Percentiles rank a stretch among this genome's conserved stretches.
phyloP scores from a whole-genome alignment of 2,797 vertebrate genomes.

The Gymnoscopelus microlampas region DNA sequence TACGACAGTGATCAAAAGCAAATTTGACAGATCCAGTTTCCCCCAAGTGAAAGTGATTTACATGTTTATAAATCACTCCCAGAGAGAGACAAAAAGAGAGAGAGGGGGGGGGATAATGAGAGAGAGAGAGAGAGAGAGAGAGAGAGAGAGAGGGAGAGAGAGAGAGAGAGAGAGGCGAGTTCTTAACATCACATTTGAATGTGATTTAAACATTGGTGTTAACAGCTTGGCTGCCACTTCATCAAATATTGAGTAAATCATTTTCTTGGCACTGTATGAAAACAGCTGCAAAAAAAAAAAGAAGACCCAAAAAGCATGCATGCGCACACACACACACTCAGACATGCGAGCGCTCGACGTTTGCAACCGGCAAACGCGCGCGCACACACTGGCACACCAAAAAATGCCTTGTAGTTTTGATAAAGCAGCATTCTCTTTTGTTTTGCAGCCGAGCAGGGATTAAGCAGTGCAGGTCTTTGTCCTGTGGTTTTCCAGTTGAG shows the following conservation, averaged over 20 bases:
- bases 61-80: slow-evolving; percentile 69
- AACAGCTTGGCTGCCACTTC: slow-evolving; percentile 80
- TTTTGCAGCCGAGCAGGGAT: slow-evolving; percentile 81
- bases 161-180: slow-evolving; percentile 58
- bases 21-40: slow-evolving; percentile 74
- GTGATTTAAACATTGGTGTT: slow-evolving; percentile 71
- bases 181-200: slow-evolving; percentile 74
- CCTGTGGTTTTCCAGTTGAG: slow-evolving; percentile 83
- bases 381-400: slow-evolving; percentile 54
- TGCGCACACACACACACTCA: slow-evolving; percentile 20
- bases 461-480: slow-evolving; percentile 82
- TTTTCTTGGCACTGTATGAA: slow-evolving; percentile 76
- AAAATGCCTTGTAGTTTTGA: slow-evolving; percentile 80
- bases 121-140: slow-evolving; percentile 9
- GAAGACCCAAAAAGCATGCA: not conserved
- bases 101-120: slow-evolving; percentile 14
- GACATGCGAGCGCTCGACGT: not conserved
- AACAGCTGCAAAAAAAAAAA: slow-evolving; percentile 71
- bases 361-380: not conserved
- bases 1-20: slow-evolving; percentile 66
- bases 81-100: slow-evolving; percentile 3
- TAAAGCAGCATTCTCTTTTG: slow-evolving; percentile 83
- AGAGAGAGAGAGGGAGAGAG: slow-evolving; percentile 41
- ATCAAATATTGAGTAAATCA: slow-evolving; percentile 83
- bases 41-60: slow-evolving; percentile 69